Evolutionary conservation across 2,888 invertebrate genomes (phyloP).

Genomic region (Timandra comae): DNA sequence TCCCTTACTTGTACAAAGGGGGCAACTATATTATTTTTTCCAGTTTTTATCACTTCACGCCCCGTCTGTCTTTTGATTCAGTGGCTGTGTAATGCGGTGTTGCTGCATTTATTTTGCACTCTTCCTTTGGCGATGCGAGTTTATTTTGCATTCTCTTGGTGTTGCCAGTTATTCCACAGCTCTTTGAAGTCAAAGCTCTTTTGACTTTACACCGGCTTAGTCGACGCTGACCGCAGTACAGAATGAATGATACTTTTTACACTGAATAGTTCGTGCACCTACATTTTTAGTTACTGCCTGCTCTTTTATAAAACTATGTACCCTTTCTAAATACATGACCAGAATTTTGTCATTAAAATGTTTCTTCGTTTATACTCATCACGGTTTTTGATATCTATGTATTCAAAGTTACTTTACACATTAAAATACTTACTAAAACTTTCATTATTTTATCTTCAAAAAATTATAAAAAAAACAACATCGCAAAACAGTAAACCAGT

Average conservation of each 20-base stretch:
- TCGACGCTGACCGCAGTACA: constrained; percentile 56
- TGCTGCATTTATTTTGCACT: constrained; percentile 73
- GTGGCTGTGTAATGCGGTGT: constrained; percentile 72
- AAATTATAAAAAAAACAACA: too few relatives aligned
- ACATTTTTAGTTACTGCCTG: constrained; percentile 31
- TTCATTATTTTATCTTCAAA: too few relatives aligned
- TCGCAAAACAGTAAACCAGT: too few relatives aligned
- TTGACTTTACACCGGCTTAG: constrained; percentile 57
- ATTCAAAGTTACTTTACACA: too few relatives aligned
- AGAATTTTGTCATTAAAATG: too few relatives aligned
- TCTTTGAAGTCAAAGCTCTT: constrained; percentile 74
- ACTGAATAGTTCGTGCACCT: constrained; percentile 44
- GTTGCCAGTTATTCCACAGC: constrained; percentile 58
- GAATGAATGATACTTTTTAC: constrained; percentile 60
- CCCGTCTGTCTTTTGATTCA: constrained; percentile 72
- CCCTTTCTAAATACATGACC: neutral
- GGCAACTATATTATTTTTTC: constrained; percentile 64
- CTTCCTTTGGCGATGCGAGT: constrained; percentile 53
- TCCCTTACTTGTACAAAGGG: constrained; percentile 38
- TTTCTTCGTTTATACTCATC: too few relatives aligned
- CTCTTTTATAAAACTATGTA: constrained; percentile 13
- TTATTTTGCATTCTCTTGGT: constrained; percentile 65
- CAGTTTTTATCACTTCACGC: constrained; percentile 74
- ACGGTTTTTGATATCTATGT: too few relatives aligned
- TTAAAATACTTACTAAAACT: too few relatives aligned